Evolutionary conservation across 2,113 vertebrate genomes (phyloP), one percentile per base, ranked within the genome.

Genomic region (Caretta caretta): DNA sequence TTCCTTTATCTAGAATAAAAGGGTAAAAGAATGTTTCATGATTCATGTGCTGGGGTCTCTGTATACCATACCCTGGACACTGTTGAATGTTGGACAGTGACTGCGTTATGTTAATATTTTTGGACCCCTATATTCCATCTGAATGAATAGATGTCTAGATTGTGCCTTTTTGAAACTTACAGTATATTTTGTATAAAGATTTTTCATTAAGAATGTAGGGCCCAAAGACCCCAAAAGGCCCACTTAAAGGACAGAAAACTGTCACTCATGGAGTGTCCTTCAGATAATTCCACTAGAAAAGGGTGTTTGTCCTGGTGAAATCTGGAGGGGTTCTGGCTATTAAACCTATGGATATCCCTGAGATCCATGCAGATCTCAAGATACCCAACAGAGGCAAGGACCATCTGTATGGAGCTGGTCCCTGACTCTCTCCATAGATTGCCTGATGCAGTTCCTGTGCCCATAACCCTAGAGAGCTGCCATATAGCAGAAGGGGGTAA

Each of bases 341-440:
- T 12, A 31, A 35, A 5, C 81, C 20, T 81, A 84, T 75, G 35
- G 53, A 29, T 49, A 42, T 20, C 6, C 5, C n/a, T 80, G 6
- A 12, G 50, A 46, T n/a, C 20, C 19, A 20, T 8, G 11, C 4
- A n/a, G 25, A 0, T 0, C 46, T 3, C 24, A 51, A 42, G 10
- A 20, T 76, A 65, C 10, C 20, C 57, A 57, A 29, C 31, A 38
- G 22, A 27, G 22, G n/a, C 7, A 82, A 38, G 25, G 25, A 13
- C 51, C 9, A 20, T 3, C 19, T 11, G 3, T 22, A 25, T 25
- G 80, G 59, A 88, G 2, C 5, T 76, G 20, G 24, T 75, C 19
- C n/a, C 38, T 24, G 20, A 4, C 10, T 42, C 4, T 65, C 31
- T 65, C 62, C 29, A n/a, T 38, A 69, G 4, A 20, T 38, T 69